Evolutionary conservation across 2,797 vertebrate species (phyloP), one percentile per base, ranked within the genome.

Genomic region (Otolemur crassicaudatus): DNA sequence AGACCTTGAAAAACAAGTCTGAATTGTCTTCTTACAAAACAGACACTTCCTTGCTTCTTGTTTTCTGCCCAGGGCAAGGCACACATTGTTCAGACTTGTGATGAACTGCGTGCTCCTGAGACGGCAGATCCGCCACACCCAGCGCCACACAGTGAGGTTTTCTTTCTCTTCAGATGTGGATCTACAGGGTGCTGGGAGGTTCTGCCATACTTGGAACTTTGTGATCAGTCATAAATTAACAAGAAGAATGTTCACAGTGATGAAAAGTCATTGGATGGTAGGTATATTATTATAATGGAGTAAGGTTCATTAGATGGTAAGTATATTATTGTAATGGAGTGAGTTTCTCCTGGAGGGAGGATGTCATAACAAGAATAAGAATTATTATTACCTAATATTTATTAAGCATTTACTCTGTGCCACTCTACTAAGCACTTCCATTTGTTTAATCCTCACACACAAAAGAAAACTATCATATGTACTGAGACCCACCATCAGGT

Each of bases 81-180:
- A 90, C 53, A 22, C 46, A 4, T 46, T 96, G 97, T 96, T 97
- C 91, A 83, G 96, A 96, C 97, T 97, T 97, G 97, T 22, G 76
- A 37, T 94, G 94, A 94, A 94, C 92, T 73, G 60, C 67, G 65
- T 96, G 90, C 95, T 97, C 93, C 63, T 9, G 40, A 79, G 43
- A 90, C 7, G 13, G 70, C 17, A 84, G 60, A 2, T 13, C 49
- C 0, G 3, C 86, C 97, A 73, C 97, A 76, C 97, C 97, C 93
- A 95, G 63, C 3, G 2, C 75, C 75, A n/a, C 80, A 58, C 31
- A 20, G 37, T 17, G 81, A 23, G 67, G 73, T 90, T 87, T 96
- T 94, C 88, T 69, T 94, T 53, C 69, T 87, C 69, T 95, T 79
- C 65, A 91, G 84, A 88, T 91, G 93, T 96, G 85, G 60, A 63